These are phyloP conservation scores for Orthosia incerta DNA, from an alignment of 2,888 invertebrate species.

Conservation along the genomic window DNA sequence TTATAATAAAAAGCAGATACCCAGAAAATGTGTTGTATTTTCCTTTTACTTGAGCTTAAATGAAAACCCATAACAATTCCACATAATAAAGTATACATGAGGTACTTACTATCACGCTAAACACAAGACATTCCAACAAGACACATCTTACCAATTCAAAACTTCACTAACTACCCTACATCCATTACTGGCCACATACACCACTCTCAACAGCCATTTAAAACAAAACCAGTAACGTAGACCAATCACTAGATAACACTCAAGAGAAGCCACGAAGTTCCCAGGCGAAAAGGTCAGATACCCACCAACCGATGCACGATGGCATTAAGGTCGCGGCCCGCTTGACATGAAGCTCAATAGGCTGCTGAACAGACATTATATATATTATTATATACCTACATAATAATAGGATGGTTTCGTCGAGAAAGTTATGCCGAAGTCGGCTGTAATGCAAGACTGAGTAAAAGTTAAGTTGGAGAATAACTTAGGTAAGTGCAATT, in stretches of 20 bases:
- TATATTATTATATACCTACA: not conserved
- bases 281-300: slow-evolving; percentile 67
- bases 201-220: rapidly evolving
- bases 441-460: not conserved
- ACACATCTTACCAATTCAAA: not conserved
- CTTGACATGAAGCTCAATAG: slow-evolving; percentile 49
- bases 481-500: not conserved
- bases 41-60: not conserved
- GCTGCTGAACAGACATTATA: slow-evolving; percentile 19
- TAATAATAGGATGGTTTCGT: slow-evolving; percentile 38
- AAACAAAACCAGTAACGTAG: slow-evolving; percentile 10
- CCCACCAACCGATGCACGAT: too few species aligned
- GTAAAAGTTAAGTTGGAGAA: slow-evolving; percentile 1
- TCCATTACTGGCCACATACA: not conserved
- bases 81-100: not conserved
- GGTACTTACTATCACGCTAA: not conserved
- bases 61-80: not conserved
- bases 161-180: not conserved
- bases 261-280: slow-evolving; percentile 35
- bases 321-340: slow-evolving; percentile 60
- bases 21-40: too few species aligned
- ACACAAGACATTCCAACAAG: slow-evolving; percentile 1
- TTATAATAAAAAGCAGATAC: not conserved
- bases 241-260: not conserved
- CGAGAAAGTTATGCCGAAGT: slow-evolving; percentile 40